These are phyloP conservation scores for Dendrocincla tyrannina DNA, from an alignment of 2,797 vertebrate genomes.

Conservation along the genomic window DNA sequence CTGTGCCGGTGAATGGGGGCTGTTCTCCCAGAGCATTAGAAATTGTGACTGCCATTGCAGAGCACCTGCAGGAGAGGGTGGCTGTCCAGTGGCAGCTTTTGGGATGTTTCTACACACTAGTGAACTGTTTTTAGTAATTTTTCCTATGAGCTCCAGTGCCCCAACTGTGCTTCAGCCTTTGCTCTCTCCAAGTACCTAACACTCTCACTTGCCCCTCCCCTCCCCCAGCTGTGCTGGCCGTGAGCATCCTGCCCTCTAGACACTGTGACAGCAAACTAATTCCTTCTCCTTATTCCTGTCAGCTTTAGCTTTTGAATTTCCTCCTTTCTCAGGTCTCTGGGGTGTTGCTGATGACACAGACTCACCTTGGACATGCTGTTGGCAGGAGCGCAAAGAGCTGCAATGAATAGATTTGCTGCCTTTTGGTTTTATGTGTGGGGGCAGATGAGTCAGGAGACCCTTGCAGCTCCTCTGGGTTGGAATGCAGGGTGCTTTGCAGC, in stretches of 20 bases:
- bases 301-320: neutral
- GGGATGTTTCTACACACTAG: accelerated
- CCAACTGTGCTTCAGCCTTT: neutral
- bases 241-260: neutral
- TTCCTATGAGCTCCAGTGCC: neutral
- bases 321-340: neutral
- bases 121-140: neutral
- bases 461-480: neutral
- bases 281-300: neutral
- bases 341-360: neutral
- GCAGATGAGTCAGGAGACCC: neutral
- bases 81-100: neutral
- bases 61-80: neutral
- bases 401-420: neutral
- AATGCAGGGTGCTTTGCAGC: neutral
- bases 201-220: neutral
- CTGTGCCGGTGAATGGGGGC: neutral
- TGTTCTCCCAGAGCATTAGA: neutral
- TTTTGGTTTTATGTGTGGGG: neutral
- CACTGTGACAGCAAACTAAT: neutral
- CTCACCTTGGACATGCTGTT: neutral
- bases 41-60: neutral
- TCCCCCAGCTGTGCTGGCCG: neutral
- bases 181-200: neutral
- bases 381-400: neutral